These are phyloP conservation scores for Caenorhabditis angaria DNA, from an alignment of 2,888 invertebrate genomes.

Conservation along the genomic window DNA sequence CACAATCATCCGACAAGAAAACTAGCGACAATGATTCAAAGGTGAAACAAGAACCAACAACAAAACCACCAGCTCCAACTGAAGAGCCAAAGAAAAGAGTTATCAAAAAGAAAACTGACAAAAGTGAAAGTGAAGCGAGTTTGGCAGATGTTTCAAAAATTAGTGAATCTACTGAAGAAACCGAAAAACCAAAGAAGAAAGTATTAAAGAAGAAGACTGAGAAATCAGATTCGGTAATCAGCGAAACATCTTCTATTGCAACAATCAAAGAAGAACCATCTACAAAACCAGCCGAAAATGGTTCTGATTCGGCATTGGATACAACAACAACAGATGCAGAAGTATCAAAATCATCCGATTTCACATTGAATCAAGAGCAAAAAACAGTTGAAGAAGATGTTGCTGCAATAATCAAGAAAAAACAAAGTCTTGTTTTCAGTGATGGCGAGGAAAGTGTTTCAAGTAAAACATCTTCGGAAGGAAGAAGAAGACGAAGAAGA, in stretches of 20 bases:
- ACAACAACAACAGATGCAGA: constrained; percentile 20
- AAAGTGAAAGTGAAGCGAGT: constrained; percentile 40
- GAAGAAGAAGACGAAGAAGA: constrained; percentile 57
- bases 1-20: constrained; percentile 22
- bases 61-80: constrained; percentile 24
- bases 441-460: constrained; percentile 39
- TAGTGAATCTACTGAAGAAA: constrained; percentile 19
- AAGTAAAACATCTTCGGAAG: constrained; percentile 33
- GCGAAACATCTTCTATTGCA: constrained; percentile 23
- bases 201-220: constrained; percentile 39
- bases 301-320: constrained; percentile 37
- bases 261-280: constrained; percentile 9
- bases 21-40: constrained; percentile 23
- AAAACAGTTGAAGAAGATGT: constrained; percentile 18
- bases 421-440: constrained; percentile 26
- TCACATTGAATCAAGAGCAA: constrained; percentile 5
- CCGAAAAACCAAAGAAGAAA: constrained; percentile 38
- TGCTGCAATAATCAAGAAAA: constrained; percentile 10
- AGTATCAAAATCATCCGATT: constrained; percentile 20
- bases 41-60: constrained; percentile 13
- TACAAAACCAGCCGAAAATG: neutral
- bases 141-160: constrained; percentile 35
- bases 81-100: constrained; percentile 40
- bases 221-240: constrained; percentile 40
- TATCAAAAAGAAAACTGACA: constrained; percentile 37